Evolutionary conservation across 92 coral and sea anemone genomes (phyloP).

Genomic region (Montipora capitata): DNA sequence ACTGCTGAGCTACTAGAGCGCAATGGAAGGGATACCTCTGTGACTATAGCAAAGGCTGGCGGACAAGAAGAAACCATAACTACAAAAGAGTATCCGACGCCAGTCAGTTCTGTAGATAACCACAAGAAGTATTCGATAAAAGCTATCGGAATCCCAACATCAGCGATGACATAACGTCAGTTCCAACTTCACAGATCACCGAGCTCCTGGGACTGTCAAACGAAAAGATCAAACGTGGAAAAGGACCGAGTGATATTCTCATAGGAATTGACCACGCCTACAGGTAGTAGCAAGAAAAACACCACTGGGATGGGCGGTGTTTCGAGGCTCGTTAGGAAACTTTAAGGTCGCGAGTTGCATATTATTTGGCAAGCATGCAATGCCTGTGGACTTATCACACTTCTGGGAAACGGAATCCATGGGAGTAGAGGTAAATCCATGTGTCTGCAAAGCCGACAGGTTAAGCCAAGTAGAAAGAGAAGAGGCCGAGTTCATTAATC

Average conservation of each 20-base stretch:
- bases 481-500: constrained; percentile 49
- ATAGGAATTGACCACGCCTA: constrained; percentile 75
- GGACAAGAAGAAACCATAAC: constrained; percentile 70
- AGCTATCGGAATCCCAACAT: constrained; percentile 69
- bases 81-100: constrained; percentile 64
- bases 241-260: constrained; percentile 57
- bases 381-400: constrained; percentile 52
- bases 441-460: constrained; percentile 19
- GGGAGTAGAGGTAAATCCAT: constrained; percentile 44
- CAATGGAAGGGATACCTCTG: constrained; percentile 45
- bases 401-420: constrained; percentile 76
- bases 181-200: background rate
- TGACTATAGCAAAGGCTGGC: constrained; percentile 73
- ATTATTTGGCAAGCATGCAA: constrained; percentile 40
- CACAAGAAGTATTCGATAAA: background rate
- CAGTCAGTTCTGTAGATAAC: constrained; percentile 35
- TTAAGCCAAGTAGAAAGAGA: constrained; percentile 30
- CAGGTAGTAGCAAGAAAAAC: constrained; percentile 62
- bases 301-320: constrained; percentile 76
- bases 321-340: constrained; percentile 61
- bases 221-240: constrained; percentile 39
- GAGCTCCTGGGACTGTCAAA: constrained; percentile 20
- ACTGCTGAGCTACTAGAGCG: constrained; percentile 58
- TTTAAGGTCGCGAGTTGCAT: constrained; percentile 5
- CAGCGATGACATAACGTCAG: constrained; percentile 41